Percentiles rank a stretch among this genome's conserved stretches.
phyloP scores from a whole-genome alignment of 2,113 vertebrate species.

The Tringa solitaria region DNA sequence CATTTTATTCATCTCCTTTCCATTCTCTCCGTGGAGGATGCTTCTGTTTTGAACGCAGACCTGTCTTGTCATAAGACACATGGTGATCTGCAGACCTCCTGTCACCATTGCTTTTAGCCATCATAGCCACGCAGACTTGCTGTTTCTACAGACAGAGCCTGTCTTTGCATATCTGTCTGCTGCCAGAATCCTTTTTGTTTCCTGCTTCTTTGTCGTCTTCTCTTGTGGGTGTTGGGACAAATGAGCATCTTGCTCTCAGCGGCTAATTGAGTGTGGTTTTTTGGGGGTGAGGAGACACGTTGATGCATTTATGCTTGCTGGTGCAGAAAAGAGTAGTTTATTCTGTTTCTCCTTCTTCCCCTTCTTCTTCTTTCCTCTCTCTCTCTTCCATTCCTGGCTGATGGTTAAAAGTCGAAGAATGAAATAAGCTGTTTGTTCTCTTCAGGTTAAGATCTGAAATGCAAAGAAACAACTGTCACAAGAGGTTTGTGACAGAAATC shows the following conservation, averaged over 20 bases:
- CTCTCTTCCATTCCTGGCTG: not conserved
- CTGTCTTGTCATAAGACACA: not conserved
- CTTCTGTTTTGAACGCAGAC: not conserved
- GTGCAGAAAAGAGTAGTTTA: not conserved
- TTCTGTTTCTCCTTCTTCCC: not conserved
- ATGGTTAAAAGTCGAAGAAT: not conserved
- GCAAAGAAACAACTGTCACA: not conserved
- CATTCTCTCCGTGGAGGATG: not conserved
- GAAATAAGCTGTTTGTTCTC: not conserved
- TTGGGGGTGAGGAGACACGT: not conserved
- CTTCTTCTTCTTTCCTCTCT: not conserved
- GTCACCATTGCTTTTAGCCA: not conserved
- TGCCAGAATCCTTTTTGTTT: slow-evolving; percentile 1
- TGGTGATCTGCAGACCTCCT: not conserved
- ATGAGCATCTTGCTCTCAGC: not conserved
- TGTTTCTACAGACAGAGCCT: not conserved
- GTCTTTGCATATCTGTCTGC: not conserved
- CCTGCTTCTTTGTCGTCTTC: not conserved
- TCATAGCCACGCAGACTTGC: not conserved
- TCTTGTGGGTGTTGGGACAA: not conserved
- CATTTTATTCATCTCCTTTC: not conserved
- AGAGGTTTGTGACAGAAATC: not conserved
- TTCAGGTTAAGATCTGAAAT: not conserved
- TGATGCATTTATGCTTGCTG: not conserved
- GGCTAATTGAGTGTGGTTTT: not conserved